A percentile compares a stretch with the other conserved stretches of the same genome.
Conservation (phyloP, 2,888 invertebrate species). For the Chromoteleia sp. region DNA sequence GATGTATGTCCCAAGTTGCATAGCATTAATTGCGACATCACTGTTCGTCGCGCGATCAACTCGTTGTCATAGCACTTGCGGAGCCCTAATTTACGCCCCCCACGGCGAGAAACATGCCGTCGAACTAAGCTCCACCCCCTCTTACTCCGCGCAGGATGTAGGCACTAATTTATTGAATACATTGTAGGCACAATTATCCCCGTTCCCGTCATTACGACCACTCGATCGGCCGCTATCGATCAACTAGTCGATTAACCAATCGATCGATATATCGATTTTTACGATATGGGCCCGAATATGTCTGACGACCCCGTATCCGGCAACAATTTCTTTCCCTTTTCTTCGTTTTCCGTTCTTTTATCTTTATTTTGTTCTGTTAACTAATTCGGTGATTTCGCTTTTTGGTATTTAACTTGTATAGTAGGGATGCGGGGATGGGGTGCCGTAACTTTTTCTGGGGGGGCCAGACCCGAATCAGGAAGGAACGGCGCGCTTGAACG, state of each 20-base stretch:
- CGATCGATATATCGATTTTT: constrained; percentile 57
- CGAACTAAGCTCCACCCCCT: constrained; percentile 27
- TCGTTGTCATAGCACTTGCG: constrained; percentile 63
- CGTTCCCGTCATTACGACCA: constrained; percentile 2
- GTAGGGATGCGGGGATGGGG: constrained; percentile 1
- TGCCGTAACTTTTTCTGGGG: constrained; percentile 13
- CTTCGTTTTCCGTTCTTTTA: constrained; percentile 1
- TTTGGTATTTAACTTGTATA: background rate
- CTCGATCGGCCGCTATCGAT: constrained; percentile 16
- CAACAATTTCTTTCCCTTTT: background rate
- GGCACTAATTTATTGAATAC: constrained; percentile 79
- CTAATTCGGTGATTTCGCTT: background rate
- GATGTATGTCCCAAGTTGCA: constrained; percentile 87
- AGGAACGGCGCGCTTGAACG: constrained; percentile 70
- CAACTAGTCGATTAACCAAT: background rate
- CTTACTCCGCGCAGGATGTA: constrained; percentile 65
- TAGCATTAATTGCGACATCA: constrained; percentile 91
- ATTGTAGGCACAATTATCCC: constrained; percentile 77
- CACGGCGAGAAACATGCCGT: constrained; percentile 28
- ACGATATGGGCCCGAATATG: constrained; percentile 8
- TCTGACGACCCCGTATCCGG: background rate
- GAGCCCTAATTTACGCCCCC: constrained; percentile 24
- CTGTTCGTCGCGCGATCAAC: constrained; percentile 64
- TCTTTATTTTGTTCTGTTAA: background rate
- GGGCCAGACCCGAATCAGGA: constrained; percentile 57